These are phyloP conservation scores for Beaufortia kweichowensis DNA, from an alignment of 2,113 vertebrate genomes.

Conservation along the genomic window DNA sequence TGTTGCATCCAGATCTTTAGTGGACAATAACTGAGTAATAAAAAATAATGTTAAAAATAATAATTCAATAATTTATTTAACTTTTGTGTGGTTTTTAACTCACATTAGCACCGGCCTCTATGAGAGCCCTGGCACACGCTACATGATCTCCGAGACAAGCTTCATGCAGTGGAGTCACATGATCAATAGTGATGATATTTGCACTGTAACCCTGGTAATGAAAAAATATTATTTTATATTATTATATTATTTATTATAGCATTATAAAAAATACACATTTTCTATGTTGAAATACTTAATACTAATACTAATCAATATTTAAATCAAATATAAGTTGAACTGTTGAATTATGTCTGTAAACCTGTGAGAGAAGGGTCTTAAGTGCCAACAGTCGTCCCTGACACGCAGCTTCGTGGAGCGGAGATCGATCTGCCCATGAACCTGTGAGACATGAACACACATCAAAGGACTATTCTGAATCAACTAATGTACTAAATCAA, in stretches of 20 bases:
- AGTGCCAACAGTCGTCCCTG: constrained; percentile 92
- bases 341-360: constrained; percentile 50
- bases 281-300: too few relatives aligned
- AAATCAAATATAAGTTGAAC: too few relatives aligned
- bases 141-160: constrained; percentile 92
- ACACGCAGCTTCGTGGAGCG: constrained; percentile 92
- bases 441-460: constrained; percentile 70
- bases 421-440: constrained; percentile 95
- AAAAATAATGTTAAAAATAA: too few relatives aligned
- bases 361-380: constrained; percentile 90
- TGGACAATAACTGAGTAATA: too few relatives aligned
- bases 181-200: constrained; percentile 89
- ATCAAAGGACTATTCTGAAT: background rate
- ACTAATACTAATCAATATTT: too few relatives aligned
- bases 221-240: background rate
- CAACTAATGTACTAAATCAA: background rate
- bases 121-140: constrained; percentile 86
- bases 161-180: constrained; percentile 92
- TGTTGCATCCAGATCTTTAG: background rate
- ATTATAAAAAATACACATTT: background rate
- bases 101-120: constrained; percentile 92
- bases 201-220: constrained; percentile 83
- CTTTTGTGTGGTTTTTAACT: constrained; percentile 54
- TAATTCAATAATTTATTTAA: too few relatives aligned
- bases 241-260: background rate